Base-by-base conservation (phyloP, 2,888 invertebrate species). In the Hemaris fuciformis region DNA sequence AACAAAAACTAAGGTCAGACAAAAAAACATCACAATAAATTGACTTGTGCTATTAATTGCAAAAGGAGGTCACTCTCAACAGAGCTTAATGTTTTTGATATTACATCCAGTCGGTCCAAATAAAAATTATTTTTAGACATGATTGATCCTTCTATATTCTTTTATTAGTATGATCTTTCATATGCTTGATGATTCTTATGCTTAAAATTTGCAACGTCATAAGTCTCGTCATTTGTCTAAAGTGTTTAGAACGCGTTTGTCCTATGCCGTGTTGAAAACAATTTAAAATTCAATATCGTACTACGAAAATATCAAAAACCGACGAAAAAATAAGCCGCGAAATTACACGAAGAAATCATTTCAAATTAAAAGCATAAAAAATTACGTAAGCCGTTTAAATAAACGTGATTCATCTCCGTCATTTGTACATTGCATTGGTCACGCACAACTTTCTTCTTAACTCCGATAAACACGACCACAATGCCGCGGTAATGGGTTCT, bases 1-100 rank as follows among this genome's bases (percentile, higher is more conserved):
- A 59, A 60, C 59, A 67, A 53, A 72, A 61, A 25, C 56, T 71
- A 60, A 67, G 72, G 67, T 71, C 67, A 69, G 63, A 62, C 8
- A 15, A 15, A 31, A 45, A 53, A 13, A 64, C 71, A 61, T 57
- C 62, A 63, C 62, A 53, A 31, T 31, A 53, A 53, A 53, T 15
- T 31, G 25, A 27, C n/a, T 46, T 23, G 25, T 53, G 27, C 31
- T 27, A 27, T 53, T 18, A 31, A 31, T 53, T 53, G 18, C 53
- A 53, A 10, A 18, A 45, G 38, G 57, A 66, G 72, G 64, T 70
- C 70, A 70, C 66, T 63, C 65, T 60, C 61, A 63, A 62, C 43
- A 62, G 48, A 65, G 38, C 38, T 38, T n/a, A 38, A 38, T 38
- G 38, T 4, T 38, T n/a, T 38, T 38, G 38, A 38, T 38, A 3